These are phyloP conservation scores for Microtus pennsylvanicus DNA, from an alignment of 2,113 vertebrate genomes.

Conservation along the genomic window DNA sequence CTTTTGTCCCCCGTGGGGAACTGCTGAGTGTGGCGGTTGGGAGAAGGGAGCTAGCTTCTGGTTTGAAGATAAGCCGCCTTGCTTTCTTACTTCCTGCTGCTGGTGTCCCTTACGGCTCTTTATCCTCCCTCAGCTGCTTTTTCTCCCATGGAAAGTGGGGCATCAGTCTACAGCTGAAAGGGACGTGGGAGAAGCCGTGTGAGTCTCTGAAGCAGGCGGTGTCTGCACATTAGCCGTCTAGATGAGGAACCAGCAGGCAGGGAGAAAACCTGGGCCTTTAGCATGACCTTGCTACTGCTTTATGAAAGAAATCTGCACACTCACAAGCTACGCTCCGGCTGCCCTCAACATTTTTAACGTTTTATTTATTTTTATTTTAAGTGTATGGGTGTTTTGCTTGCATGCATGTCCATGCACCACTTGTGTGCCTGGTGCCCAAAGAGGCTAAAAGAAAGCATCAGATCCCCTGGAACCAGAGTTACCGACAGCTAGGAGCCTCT, in stretches of 20 bases:
- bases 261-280: not conserved
- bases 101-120: not conserved
- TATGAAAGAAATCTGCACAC: not conserved
- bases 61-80: not conserved
- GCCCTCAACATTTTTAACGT: not conserved
- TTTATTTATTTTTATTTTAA: not conserved
- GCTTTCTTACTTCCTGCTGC: too few relatives aligned
- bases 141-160: conserved; percentile 24
- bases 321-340: not conserved
- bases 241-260: not conserved
- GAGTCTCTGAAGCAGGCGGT: not conserved
- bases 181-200: not conserved
- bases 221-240: not conserved
- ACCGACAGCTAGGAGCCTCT: not conserved
- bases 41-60: not conserved
- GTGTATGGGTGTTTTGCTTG: not conserved
- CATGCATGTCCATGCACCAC: not conserved
- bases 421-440: not conserved
- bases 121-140: conserved; percentile 6
- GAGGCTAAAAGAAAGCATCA: not conserved
- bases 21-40: not conserved
- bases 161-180: not conserved
- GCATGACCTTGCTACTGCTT: not conserved
- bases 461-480: not conserved
- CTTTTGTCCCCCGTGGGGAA: conserved; percentile 7